Evolutionary conservation across 2,888 invertebrate genomes (phyloP).

Genomic region (Asteroscopus sphinx): DNA sequence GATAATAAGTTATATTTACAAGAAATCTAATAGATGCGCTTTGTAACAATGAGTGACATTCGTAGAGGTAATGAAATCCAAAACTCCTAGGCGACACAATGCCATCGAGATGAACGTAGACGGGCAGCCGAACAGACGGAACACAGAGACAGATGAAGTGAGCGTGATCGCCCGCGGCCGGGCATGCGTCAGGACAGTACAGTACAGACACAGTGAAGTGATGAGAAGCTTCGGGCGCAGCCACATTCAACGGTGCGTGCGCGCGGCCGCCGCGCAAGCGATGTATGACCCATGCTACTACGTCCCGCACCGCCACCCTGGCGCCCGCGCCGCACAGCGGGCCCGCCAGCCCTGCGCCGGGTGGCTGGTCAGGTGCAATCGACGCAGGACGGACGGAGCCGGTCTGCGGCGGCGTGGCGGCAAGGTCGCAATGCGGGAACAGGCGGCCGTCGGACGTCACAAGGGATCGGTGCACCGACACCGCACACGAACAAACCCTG

Average conservation of each 20-base stretch:
- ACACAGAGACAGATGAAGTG: slow-evolving; percentile 89
- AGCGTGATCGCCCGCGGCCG: slow-evolving; percentile 88
- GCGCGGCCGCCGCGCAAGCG: slow-evolving; percentile 89
- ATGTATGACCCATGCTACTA: slow-evolving; percentile 90
- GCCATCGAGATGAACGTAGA: slow-evolving; percentile 87
- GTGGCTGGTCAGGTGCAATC: slow-evolving; percentile 39
- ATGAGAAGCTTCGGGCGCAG: slow-evolving; percentile 90
- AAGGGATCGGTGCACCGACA: slow-evolving; percentile 84
- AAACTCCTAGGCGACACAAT: slow-evolving; percentile 84
- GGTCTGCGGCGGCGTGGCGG: slow-evolving; percentile 48
- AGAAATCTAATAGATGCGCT: slow-evolving; percentile 88
- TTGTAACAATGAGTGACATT: slow-evolving; percentile 87
- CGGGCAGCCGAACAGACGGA: slow-evolving; percentile 86
- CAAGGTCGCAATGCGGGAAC: slow-evolving; percentile 62
- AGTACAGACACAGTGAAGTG: slow-evolving; percentile 89
- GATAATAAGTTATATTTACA: slow-evolving; percentile 80
- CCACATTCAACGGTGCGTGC: slow-evolving; percentile 89
- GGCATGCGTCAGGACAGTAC: slow-evolving; percentile 89
- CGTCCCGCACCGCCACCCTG: slow-evolving; percentile 67
- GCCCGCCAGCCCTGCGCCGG: slow-evolving; percentile 42
- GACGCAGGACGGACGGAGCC: slow-evolving; percentile 38
- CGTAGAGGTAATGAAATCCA: slow-evolving; percentile 85
- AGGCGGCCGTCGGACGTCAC: slow-evolving; percentile 87
- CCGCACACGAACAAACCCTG: slow-evolving; percentile 80
- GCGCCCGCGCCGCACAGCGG: slow-evolving; percentile 56